Base-by-base conservation (phyloP, 2,888 invertebrate species). In the Trichacis sp. region DNA sequence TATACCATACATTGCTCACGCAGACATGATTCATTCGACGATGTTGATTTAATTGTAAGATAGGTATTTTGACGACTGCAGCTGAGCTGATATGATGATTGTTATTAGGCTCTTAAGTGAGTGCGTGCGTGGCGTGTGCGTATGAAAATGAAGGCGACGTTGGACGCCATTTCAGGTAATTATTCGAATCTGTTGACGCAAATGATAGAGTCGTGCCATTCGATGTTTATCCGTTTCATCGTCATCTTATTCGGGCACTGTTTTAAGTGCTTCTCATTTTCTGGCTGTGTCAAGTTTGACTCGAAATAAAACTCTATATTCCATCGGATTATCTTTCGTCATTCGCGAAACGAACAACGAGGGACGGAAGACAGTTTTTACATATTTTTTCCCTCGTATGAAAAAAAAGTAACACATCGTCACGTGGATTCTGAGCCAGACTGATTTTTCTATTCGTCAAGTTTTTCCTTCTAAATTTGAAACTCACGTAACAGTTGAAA, bases 191-290 rank as follows among this genome's bases (percentile, higher is more conserved):
- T 72, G 71, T 78, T 78, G 78, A 68, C 76, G 77, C 73, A 55
- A 68, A 69, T 68, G 61, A 71, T 75, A 77, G 76, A 74, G 74
- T 76, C 73, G 73, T 77, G 84, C 84, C 84, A 85, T 85, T 82
- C 82, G 84, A 82, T 36, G 51, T 54, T 50, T 54, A 38, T 47
- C 45, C 18, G 20, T 45, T 51, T 53, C 42, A 58, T 29, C 20
- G 85, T 85, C 85, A 84, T 86, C 14, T 17, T 42, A 42, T 86
- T 85, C 87, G 85, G 87, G 88, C 89, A 88, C 88, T 89, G 88
- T 88, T 88, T 88, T 88, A 88, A 88, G 89, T 88, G 89, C 88
- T 88, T 88, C 86, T 88, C 77, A 79, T 85, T 88, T 88, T 87
- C 87, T 85, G 88, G 88, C 88, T 88, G 88, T 88, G 88, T 88